Base-by-base conservation (phyloP, 2,888 invertebrate species). In the Drosophila glabriapex region DNA sequence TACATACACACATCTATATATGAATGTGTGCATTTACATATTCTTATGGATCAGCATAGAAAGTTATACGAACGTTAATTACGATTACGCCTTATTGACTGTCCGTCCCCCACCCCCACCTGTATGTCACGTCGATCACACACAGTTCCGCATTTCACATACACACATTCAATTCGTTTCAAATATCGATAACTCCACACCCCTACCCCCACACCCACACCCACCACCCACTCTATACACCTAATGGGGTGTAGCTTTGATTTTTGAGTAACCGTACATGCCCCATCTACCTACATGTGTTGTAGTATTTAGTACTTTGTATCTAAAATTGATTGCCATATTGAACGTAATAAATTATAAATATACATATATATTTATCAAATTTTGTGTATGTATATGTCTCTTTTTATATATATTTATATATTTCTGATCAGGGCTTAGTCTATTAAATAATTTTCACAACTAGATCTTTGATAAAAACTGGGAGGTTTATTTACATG, bases 51-150 rank as follows among this genome's bases (percentile, higher is more conserved):
- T 63, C 25, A 33, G 41, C 31, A 54, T 63, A 54, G 41, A 43
- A 43, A 33, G 37, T 39, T 52, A 46, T 46, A 16, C 46, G 28
- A 46, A 46, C 25, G 9, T 46, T 46, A 46, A 46, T 46, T n/a
- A 52, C 29, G 28, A 28, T 61, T 50, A 50, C 49, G 25, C 46
- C 46, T 46, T 58, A 22, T 31, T 58, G 58, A 3, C 56, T 55
- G 55, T 28, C 12, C 39, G 39, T n/a, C 2, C 10, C 39, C 16
- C 28, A 28, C 37, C 41, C 39, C 43, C 31, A 58, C 58, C 43
- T 58, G 58, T 43, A 58, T 41, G 58, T 58, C 58, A 58, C 58
- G 43, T 58, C 43, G 58, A 58, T 58, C 58, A 43, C 43, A 58
- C 22, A 52, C 29, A 52, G 29, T 29, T 52, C 29, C 50, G 49